Evolutionary conservation across 2,888 invertebrate species (phyloP).

Genomic region (Strigamia maritima): DNA sequence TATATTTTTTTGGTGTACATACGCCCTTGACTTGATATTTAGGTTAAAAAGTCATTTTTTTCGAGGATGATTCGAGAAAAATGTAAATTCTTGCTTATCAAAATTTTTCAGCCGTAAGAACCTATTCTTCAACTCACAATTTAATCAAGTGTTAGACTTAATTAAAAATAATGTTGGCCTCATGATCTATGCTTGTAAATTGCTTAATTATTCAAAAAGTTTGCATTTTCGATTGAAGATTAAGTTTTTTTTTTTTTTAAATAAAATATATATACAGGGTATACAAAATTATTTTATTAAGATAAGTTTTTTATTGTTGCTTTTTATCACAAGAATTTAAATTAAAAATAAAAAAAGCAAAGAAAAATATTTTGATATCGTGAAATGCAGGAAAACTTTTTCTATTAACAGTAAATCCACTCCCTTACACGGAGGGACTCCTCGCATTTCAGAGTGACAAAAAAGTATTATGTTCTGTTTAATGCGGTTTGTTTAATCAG

Average conservation of each 20-base stretch:
- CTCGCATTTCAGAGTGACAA: not conserved
- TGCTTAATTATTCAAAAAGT: slow-evolving; percentile 21
- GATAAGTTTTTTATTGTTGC: not conserved
- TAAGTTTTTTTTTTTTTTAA: not conserved
- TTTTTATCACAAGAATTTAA: not conserved
- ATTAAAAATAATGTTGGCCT: slow-evolving; percentile 17
- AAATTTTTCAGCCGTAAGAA: slow-evolving; percentile 11
- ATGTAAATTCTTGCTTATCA: slow-evolving; percentile 10
- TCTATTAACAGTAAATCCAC: slow-evolving; percentile 6
- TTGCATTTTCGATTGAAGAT: not conserved
- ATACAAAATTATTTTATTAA: not conserved
- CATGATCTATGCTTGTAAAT: slow-evolving; percentile 1
- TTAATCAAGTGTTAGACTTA: slow-evolving; percentile 14
- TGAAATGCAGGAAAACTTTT: not conserved
- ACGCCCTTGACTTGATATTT: not conserved
- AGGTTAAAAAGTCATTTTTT: not conserved
- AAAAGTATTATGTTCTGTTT: not conserved
- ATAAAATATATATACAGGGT: too few relatives aligned
- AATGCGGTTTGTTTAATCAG: slow-evolving; percentile 13
- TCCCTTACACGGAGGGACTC: not conserved
- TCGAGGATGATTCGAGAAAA: not conserved
- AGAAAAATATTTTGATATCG: not conserved
- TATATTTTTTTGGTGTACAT: not conserved
- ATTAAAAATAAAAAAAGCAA: not conserved
- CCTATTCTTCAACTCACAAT: slow-evolving; percentile 16